Evolutionary conservation across 2,797 vertebrate species (phyloP).

Genomic region (Pangasius sanitwongsei): DNA sequence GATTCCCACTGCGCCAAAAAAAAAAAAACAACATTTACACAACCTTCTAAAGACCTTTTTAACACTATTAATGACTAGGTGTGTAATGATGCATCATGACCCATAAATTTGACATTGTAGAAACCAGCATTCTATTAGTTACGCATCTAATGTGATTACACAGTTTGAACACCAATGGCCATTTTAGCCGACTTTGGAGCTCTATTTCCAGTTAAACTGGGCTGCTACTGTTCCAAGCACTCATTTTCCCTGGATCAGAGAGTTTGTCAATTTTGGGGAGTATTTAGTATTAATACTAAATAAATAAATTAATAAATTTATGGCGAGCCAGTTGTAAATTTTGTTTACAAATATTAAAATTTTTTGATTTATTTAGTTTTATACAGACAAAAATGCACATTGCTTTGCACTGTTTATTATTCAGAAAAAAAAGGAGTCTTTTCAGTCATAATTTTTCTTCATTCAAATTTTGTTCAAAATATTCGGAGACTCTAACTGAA

Average conservation of each 20-base stretch:
- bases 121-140: not conserved
- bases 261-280: too few relatives aligned
- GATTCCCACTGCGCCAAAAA: constrained; percentile 58
- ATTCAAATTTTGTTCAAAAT: too few relatives aligned
- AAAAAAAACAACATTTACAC: not conserved
- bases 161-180: not conserved
- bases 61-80: not conserved
- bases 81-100: not conserved
- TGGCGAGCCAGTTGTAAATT: not conserved
- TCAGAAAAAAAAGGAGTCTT: not conserved
- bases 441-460: not conserved
- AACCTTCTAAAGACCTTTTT: not conserved
- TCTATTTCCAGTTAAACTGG: not conserved
- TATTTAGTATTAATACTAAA: not conserved
- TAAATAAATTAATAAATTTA: too few relatives aligned
- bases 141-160: not conserved
- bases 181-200: not conserved
- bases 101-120: not conserved
- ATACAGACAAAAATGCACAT: not conserved
- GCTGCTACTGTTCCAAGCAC: not conserved
- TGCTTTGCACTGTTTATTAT: too few relatives aligned
- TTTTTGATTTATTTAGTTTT: not conserved
- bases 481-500: too few relatives aligned
- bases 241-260: not conserved
- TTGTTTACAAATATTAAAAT: not conserved